A percentile compares a stretch with the other conserved stretches of the same genome.
phyloP scores from a whole-genome alignment of 2,888 invertebrate species.

The Tridacna crocea region DNA sequence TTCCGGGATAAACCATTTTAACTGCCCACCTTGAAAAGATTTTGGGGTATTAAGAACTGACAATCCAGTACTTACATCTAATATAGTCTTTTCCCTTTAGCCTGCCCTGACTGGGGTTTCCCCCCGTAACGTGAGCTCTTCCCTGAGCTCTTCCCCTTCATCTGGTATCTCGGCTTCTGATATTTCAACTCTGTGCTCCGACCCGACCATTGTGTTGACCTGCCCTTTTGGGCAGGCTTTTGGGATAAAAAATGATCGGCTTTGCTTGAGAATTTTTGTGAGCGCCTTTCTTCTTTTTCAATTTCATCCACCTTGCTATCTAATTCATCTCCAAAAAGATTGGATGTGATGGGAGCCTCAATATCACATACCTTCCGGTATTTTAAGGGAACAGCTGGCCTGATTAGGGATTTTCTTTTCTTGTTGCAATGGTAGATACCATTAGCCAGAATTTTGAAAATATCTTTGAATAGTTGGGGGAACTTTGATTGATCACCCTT shows the following conservation, averaged over 20 bases:
- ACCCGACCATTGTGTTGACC: background rate
- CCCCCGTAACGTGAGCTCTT: background rate
- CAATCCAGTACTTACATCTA: background rate
- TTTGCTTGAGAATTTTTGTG: constrained; percentile 6
- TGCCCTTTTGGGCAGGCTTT: constrained; percentile 5
- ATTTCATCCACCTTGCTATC: constrained; percentile 11
- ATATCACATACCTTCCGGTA: constrained; percentile 23
- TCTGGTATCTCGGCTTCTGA: background rate
- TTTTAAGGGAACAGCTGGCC: constrained; percentile 16
- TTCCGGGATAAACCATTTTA: background rate
- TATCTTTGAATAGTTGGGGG: constrained; percentile 10
- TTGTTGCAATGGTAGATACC: too few species aligned
- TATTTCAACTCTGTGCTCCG: background rate
- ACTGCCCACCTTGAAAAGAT: constrained; percentile 33
- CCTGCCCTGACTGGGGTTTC: background rate
- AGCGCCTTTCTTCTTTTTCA: background rate
- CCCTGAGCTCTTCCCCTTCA: background rate
- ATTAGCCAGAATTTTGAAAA: too few species aligned
- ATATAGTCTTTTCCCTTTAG: background rate
- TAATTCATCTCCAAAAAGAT: too few species aligned
- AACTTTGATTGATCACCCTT: constrained; percentile 1
- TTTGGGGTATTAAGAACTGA: constrained; percentile 26
- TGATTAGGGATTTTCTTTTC: too few species aligned
- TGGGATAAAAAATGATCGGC: constrained; percentile 16
- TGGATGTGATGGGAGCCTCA: background rate